A percentile compares a stretch with the other conserved stretches of the same genome.
phyloP scores from a whole-genome alignment of 1,140 invertebrate genomes.

The Musca domestica region DNA sequence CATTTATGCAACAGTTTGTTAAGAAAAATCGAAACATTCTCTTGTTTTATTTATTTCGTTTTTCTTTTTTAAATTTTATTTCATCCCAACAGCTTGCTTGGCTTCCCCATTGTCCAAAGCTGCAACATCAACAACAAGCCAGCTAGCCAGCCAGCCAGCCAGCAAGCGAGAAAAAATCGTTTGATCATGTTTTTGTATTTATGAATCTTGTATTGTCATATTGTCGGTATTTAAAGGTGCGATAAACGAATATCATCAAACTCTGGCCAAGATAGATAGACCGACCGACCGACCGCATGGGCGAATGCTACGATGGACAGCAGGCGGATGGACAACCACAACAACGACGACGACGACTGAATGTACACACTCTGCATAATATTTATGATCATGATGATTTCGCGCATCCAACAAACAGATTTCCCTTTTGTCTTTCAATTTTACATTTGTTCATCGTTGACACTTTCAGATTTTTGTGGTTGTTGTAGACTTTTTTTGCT shows the following conservation, averaged over 20 bases:
- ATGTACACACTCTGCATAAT: slow-evolving; percentile 16
- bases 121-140: too few species aligned
- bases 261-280: too few species aligned
- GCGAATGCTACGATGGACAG: too few species aligned
- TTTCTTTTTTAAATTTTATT: not conserved
- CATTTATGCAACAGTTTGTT: slow-evolving; percentile 22
- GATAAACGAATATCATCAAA: slow-evolving; percentile 22
- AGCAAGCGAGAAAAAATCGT: not conserved
- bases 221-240: slow-evolving; percentile 21
- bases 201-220: slow-evolving; percentile 18
- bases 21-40: slow-evolving; percentile 3
- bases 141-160: too few species aligned
- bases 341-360: not conserved
- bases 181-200: slow-evolving; percentile 22
- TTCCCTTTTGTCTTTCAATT: too few species aligned
- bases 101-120: too few species aligned
- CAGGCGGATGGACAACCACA: too few species aligned
- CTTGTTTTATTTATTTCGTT: not conserved
- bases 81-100: not conserved
- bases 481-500: too few species aligned
- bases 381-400: slow-evolving; percentile 23
- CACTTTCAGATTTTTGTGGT: too few species aligned
- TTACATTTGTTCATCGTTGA: too few species aligned
- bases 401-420: not conserved
- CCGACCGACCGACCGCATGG: too few species aligned